These are phyloP conservation scores for Leguminivora glycinivorella DNA, from an alignment of 1,140 invertebrate species.

Conservation along the genomic window DNA sequence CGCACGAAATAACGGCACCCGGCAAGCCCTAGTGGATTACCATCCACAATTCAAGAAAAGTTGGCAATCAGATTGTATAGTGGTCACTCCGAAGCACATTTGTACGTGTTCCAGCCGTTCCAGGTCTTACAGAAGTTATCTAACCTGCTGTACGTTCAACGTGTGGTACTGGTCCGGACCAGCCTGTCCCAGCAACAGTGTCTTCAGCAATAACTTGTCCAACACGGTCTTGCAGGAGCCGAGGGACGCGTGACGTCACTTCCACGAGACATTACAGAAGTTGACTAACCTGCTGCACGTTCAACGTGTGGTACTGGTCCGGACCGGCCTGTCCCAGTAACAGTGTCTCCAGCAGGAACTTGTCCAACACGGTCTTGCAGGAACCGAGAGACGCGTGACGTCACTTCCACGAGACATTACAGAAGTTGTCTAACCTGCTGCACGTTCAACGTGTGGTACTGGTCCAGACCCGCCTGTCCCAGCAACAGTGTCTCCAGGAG, in stretches of 20 bases:
- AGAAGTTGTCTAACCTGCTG: too few relatives aligned
- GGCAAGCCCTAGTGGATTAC: too few relatives aligned
- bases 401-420: conserved; percentile 91
- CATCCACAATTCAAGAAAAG: too few relatives aligned
- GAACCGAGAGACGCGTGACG: conserved; percentile 82
- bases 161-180: conserved; percentile 49
- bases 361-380: conserved; percentile 86
- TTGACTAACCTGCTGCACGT: too few relatives aligned
- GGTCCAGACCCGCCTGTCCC: conserved; percentile 64
- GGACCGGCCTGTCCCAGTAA: conserved; percentile 75
- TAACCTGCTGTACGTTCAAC: conserved; percentile 35
- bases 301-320: conserved; percentile 50
- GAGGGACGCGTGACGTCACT: conserved; percentile 85
- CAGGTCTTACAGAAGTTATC: too few relatives aligned
- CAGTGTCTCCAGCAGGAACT: conserved; percentile 82
- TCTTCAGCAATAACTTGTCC: conserved; percentile 83
- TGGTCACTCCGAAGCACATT: too few relatives aligned
- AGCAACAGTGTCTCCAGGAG: conserved; percentile 82
- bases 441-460: conserved; percentile 58
- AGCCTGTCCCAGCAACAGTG: conserved; percentile 79
- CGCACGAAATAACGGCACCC: too few relatives aligned
- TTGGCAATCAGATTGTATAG: too few relatives aligned
- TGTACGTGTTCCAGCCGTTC: too few relatives aligned
- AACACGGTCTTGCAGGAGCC: conserved; percentile 85
- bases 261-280: too few relatives aligned